Evolutionary conservation across 2,888 invertebrate genomes (phyloP).

Genomic region (Drosophila melanosoma): DNA sequence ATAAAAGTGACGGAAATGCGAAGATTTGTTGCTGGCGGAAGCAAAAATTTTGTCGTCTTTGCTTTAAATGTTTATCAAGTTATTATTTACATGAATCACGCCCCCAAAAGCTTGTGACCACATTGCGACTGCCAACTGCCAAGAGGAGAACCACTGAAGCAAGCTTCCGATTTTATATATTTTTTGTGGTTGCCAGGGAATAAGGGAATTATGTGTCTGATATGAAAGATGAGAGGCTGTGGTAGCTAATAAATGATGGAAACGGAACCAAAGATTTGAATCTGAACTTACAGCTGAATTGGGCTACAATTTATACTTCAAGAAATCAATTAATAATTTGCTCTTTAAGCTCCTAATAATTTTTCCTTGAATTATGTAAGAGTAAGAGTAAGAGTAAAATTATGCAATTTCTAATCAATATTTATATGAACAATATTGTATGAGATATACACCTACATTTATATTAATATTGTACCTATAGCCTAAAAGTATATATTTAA

Average conservation of each 20-base stretch:
- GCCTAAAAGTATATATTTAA: conserved; percentile 31
- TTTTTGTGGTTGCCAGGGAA: conserved; percentile 24
- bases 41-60: conserved; percentile 35
- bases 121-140: conserved; percentile 17
- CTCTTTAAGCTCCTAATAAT: rapidly evolving
- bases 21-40: conserved; percentile 78
- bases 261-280: background rate
- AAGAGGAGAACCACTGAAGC: conserved; percentile 20
- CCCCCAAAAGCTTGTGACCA: conserved; percentile 19
- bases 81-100: conserved; percentile 58
- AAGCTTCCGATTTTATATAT: conserved; percentile 20
- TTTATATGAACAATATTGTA: background rate
- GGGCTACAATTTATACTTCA: background rate
- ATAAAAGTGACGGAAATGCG: conserved; percentile 75
- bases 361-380: rapidly evolving
- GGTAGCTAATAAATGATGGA: background rate
- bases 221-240: conserved; percentile 22
- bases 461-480: background rate
- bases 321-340: background rate
- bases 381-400: too few species aligned
- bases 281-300: background rate
- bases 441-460: background rate
- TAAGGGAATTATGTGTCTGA: background rate
- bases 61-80: conserved; percentile 52
- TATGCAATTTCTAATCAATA: background rate